These are phyloP conservation scores for Cinara cedri DNA, from an alignment of 2,888 invertebrate species.

Conservation along the genomic window DNA sequence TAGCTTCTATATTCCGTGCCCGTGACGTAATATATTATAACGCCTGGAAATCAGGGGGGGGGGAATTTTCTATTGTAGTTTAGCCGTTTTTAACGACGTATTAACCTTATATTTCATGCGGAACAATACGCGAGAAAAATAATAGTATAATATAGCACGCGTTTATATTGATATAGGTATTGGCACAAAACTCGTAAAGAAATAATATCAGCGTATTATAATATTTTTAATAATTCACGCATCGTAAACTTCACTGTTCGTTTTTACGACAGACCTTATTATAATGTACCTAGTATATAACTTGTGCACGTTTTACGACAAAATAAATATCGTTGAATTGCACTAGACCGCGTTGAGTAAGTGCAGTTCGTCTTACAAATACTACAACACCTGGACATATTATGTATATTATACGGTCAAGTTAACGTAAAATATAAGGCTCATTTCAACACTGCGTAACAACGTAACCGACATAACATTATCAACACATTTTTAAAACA, in stretches of 20 bases:
- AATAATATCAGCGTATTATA: conserved; percentile 6
- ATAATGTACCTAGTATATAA: no score
- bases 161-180: not conserved
- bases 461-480: no score
- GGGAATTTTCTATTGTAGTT: not conserved
- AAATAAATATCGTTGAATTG: not conserved
- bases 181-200: not conserved
- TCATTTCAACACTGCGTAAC: no score
- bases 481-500: no score
- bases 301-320: no score
- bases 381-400: no score
- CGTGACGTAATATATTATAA: not conserved
- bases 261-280: not conserved
- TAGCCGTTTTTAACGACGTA: conserved; percentile 12
- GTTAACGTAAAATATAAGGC: no score
- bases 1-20: no score
- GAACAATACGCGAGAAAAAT: not conserved
- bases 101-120: conserved; percentile 22
- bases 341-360: no score
- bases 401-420: no score
- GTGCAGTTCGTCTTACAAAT: no score
- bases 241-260: not conserved
- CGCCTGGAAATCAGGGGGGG: not conserved
- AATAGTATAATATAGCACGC: not conserved
- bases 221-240: conserved; percentile 8